A percentile compares a stretch with the other conserved stretches of the same genome.
These are phyloP conservation scores for Syritta pipiens DNA, from an alignment of 2,888 invertebrate genomes.

Conservation along the genomic window DNA sequence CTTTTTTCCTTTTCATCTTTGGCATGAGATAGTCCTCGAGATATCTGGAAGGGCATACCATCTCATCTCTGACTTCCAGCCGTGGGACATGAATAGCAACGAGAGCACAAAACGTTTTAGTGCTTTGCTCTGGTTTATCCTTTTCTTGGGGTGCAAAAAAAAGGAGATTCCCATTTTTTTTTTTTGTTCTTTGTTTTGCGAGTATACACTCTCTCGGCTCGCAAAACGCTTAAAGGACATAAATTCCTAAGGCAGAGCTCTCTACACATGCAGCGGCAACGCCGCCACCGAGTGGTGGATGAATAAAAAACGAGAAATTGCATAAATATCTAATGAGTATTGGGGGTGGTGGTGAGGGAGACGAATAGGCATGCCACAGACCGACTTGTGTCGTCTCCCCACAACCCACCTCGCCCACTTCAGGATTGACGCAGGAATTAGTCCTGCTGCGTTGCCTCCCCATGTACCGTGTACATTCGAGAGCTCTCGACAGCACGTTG, in stretches of 20 bases:
- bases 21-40: constrained; percentile 33
- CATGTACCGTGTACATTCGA: background rate
- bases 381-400: constrained; percentile 2
- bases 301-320: constrained; percentile 56
- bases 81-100: constrained; percentile 29
- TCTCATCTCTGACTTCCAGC: constrained; percentile 26
- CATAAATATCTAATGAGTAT: constrained; percentile 66
- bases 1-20: constrained; percentile 14
- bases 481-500: constrained; percentile 5
- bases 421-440: constrained; percentile 44
- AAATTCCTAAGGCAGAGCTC: background rate
- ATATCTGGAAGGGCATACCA: constrained; percentile 22
- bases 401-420: constrained; percentile 13
- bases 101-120: constrained; percentile 45
- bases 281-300: too few species aligned
- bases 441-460: constrained; percentile 24
- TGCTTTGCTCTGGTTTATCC: constrained; percentile 38
- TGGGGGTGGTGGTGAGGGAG: constrained; percentile 28
- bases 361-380: constrained; percentile 23
- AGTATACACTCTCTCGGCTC: background rate
- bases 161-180: background rate
- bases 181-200: constrained; percentile 10
- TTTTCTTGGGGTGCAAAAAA: too few species aligned
- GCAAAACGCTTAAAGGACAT: constrained; percentile 31
- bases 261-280: constrained; percentile 5